A percentile compares a stretch with the other conserved stretches of the same genome.
These are phyloP conservation scores for Ennomos fuscantarius DNA, from an alignment of 2,888 invertebrate species.

Conservation along the genomic window DNA sequence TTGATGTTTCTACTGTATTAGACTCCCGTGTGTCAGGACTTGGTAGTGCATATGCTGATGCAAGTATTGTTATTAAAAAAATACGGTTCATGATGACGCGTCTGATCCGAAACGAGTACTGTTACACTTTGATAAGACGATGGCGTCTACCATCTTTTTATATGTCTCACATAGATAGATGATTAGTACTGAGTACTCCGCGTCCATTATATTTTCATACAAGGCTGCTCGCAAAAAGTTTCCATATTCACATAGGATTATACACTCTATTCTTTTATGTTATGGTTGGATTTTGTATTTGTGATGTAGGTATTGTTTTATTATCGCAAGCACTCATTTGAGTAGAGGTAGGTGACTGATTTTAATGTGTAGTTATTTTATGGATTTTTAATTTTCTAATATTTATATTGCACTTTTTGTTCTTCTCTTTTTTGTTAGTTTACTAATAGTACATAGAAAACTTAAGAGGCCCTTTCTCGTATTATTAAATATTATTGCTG, in stretches of 20 bases:
- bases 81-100: conserved; percentile 69
- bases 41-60: conserved; percentile 60
- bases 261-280: conserved; percentile 27
- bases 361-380: conserved; percentile 55
- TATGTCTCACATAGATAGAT: conserved; percentile 77
- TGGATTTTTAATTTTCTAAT: conserved; percentile 53
- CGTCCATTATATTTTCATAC: conserved; percentile 82
- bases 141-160: conserved; percentile 73
- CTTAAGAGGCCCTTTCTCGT: too few relatives aligned
- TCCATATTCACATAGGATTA: conserved; percentile 30
- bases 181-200: conserved; percentile 68
- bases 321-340: conserved; percentile 72
- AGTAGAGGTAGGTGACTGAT: conserved; percentile 57
- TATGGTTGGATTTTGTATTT: conserved; percentile 45
- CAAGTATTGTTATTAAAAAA: conserved; percentile 51
- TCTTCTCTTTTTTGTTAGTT: background rate
- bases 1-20: conserved; percentile 52
- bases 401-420: conserved; percentile 23
- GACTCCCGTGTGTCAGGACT: conserved; percentile 58
- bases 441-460: too few relatives aligned
- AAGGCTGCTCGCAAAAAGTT: conserved; percentile 76
- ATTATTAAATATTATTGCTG: too few relatives aligned
- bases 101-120: conserved; percentile 63
- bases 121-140: conserved; percentile 74
- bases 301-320: conserved; percentile 56